These are phyloP conservation scores for Porphyrio hochstetteri DNA, from an alignment of 2,113 vertebrate species.

Conservation along the genomic window DNA sequence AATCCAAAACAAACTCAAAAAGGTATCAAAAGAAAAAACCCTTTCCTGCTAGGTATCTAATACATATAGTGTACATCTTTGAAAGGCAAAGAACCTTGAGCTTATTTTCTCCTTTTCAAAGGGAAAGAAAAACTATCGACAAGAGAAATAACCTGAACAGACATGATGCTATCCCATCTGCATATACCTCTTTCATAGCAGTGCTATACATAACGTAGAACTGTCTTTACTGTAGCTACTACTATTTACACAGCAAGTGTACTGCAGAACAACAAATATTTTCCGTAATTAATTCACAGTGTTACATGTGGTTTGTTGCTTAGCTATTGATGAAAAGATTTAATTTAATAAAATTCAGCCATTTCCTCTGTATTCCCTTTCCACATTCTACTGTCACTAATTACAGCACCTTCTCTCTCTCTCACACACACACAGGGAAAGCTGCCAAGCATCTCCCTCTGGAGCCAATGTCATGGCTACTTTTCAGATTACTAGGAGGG, in stretches of 20 bases:
- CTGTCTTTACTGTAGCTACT: not conserved
- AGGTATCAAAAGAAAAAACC: fast-evolving
- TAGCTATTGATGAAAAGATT: conserved; percentile 41
- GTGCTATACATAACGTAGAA: not conserved
- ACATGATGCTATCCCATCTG: not conserved
- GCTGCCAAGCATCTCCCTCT: conserved; percentile 38
- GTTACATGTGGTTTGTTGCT: conserved; percentile 1
- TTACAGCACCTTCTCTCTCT: conserved; percentile 3
- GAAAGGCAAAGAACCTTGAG: not conserved
- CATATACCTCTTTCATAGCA: not conserved
- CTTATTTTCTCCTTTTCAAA: not conserved
- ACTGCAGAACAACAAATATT: not conserved
- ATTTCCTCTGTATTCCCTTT: not conserved
- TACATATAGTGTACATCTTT: not conserved
- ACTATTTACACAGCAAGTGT: not conserved
- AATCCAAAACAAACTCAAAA: fast-evolving
- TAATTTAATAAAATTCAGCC: conserved; percentile 35
- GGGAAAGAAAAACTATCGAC: not conserved
- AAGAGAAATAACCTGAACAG: not conserved
- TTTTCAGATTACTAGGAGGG: not conserved
- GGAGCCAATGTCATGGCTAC: not conserved
- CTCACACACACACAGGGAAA: not conserved
- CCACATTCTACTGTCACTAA: conserved; percentile 3
- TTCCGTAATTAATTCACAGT: conserved; percentile 28
- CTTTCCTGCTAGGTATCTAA: not conserved